Base-by-base conservation (phyloP, 2,888 invertebrate species). In the Eilema depressum region DNA sequence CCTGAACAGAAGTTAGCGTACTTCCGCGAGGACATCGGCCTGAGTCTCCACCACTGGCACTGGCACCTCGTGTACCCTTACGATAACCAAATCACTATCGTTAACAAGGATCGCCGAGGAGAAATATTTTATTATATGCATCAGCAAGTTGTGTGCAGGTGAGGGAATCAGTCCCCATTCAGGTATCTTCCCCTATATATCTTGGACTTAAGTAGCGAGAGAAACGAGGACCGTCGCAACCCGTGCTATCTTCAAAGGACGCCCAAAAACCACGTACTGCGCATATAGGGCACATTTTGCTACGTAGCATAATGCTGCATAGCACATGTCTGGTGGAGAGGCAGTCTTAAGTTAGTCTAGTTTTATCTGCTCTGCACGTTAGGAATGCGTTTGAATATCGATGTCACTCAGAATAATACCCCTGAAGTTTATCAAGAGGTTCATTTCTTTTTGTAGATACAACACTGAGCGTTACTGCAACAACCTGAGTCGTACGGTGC, bases 21-120 rank as follows among this genome's bases (percentile, higher is more conserved):
- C 91, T 98, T 97, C 96, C 96, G 98, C 57, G 98, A 98, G 88
- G 98, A 98, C 89, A 95, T 98, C 74, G 98, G 98, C 77, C 96
- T 98, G 81, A 98, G 98, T 92, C 96, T 98, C 67, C 98, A 98
- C 89, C 98, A 98, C 88, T 98, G 98, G 98, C 98, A 98, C 88
- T 98, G 98, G 98, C 98, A 98, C 90, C 95, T 98, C 79, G 98
- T 98, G 2, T 98, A 98, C 89, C 98, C 98, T 0, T 97, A 97
- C 89, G 97, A 97, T 79, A 96, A 96, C 0, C 93, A 96, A 77
- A 90, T 93, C 20, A 82, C 88, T 72, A 96, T 97, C 76, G 97
- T 97, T 63, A 89, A 94, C 83, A 97, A 97, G 89, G 97, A 98
- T 91, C 93, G 98, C 11, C 96, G 97, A 5, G 98, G 98, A 0